Conservation (phyloP, 1,140 invertebrate species). For the Drosophila truncata region DNA sequence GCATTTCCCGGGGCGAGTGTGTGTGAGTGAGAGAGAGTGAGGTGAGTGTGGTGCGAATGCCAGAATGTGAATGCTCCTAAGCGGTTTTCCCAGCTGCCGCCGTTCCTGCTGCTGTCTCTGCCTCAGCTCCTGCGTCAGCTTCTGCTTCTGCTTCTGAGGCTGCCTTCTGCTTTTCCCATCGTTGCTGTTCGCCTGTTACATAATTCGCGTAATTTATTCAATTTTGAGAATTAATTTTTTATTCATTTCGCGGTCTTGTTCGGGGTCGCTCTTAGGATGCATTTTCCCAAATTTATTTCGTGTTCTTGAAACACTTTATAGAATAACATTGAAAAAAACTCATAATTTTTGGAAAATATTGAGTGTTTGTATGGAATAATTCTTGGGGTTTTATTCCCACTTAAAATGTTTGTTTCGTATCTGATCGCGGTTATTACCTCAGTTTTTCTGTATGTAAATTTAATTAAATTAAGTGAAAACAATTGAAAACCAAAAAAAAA, state of each 20-base stretch:
- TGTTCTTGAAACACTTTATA: not conserved
- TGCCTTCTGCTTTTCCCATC: constrained; percentile 27
- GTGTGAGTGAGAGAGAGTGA: constrained; percentile 23
- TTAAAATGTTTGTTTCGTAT: no score
- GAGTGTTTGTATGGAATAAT: not conserved
- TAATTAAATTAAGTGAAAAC: not conserved
- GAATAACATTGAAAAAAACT: not conserved
- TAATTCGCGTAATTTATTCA: constrained; percentile 85
- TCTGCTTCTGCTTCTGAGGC: constrained; percentile 15
- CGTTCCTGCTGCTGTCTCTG: constrained; percentile 23
- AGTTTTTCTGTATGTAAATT: not conserved
- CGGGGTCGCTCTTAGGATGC: not conserved
- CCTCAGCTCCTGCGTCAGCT: constrained; percentile 3
- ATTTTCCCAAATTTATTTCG: not conserved
- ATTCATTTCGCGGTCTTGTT: constrained; percentile 52
- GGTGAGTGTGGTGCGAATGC: constrained; percentile 17
- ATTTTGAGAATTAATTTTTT: constrained; percentile 85
- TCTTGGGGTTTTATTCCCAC: no score
- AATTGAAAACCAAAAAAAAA: not conserved
- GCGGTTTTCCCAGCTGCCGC: constrained; percentile 67
- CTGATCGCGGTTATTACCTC: not conserved
- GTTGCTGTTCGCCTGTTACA: constrained; percentile 79
- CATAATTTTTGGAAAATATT: not conserved
- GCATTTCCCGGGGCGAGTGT: constrained; percentile 65
- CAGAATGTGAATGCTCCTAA: constrained; percentile 58